Evolutionary conservation across 2,888 invertebrate species (phyloP).

Genomic region (Xestoiulus laeticollis): DNA sequence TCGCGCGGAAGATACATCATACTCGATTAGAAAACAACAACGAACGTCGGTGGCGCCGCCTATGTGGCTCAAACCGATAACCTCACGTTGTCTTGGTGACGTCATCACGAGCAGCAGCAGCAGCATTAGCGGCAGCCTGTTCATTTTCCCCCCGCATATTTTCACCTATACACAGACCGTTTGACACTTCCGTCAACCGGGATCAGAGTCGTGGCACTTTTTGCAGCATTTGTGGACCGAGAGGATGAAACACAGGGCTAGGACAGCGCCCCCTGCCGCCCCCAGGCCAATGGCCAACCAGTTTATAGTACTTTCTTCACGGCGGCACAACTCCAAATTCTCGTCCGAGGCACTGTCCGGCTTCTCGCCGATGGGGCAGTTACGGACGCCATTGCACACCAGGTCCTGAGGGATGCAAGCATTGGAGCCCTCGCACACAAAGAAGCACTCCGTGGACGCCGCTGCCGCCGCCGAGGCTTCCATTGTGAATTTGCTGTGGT

Average conservation of each 20-base stretch:
- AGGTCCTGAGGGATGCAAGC: constrained; percentile 84
- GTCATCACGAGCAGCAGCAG: background rate
- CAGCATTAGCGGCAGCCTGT: background rate
- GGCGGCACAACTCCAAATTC: constrained; percentile 57
- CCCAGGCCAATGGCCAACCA: constrained; percentile 74
- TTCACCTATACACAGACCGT: background rate
- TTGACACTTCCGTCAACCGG: constrained; percentile 51
- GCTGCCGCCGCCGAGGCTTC: constrained; percentile 66
- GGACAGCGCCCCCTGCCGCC: constrained; percentile 70
- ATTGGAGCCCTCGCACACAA: constrained; percentile 82
- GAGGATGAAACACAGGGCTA: constrained; percentile 70
- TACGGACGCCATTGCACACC: constrained; percentile 86
- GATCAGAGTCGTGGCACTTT: constrained; percentile 55
- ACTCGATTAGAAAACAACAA: constrained; percentile 44
- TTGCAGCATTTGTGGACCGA: constrained; percentile 70
- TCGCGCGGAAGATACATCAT: constrained; percentile 6
- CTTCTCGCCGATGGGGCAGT: constrained; percentile 73
- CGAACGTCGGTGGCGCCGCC: constrained; percentile 20
- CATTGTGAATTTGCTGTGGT: constrained; percentile 55
- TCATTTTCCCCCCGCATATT: background rate
- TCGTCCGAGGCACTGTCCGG: constrained; percentile 57
- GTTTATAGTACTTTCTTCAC: constrained; percentile 65
- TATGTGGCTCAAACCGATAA: background rate
- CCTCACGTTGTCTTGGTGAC: background rate
- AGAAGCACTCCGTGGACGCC: constrained; percentile 74